These are phyloP conservation scores for Lagorchestes hirsutus DNA, from an alignment of 2,797 vertebrate genomes.

Conservation along the genomic window DNA sequence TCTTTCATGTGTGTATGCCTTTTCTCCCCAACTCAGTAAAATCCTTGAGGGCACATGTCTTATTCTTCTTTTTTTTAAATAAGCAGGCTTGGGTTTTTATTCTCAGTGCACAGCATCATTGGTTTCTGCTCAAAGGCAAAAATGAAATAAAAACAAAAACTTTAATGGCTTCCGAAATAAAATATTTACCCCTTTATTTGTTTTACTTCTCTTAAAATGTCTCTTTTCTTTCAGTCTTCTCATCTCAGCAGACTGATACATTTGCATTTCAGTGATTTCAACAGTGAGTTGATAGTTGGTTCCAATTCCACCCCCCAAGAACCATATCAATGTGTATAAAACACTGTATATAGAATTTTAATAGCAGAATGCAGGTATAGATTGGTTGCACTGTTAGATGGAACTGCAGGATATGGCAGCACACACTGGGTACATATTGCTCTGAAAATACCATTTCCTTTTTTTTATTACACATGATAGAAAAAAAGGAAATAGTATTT, in stretches of 20 bases:
- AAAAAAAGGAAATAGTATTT: not conserved
- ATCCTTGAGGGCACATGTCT: not conserved
- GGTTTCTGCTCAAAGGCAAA: constrained; percentile 82
- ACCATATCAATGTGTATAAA: constrained; percentile 89
- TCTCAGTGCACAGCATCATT: constrained; percentile 79
- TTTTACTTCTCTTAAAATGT: constrained; percentile 55
- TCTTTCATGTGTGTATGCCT: not conserved
- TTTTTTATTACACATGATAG: constrained; percentile 92
- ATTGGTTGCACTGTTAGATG: constrained; percentile 83
- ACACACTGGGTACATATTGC: constrained; percentile 93
- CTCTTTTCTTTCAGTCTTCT: constrained; percentile 50
- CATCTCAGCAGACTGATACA: constrained; percentile 51
- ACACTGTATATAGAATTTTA: constrained; percentile 87
- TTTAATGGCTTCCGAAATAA: constrained; percentile 74
- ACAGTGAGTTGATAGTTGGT: constrained; percentile 76
- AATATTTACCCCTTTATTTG: constrained; percentile 61
- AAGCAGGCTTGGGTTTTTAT: constrained; percentile 83
- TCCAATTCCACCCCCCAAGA: constrained; percentile 76
- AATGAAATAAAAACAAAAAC: constrained; percentile 72
- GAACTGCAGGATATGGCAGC: constrained; percentile 83
- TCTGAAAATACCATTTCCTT: constrained; percentile 91
- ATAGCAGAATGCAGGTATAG: constrained; percentile 87
- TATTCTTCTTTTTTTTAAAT: constrained; percentile 22
- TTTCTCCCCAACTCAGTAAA: not conserved
- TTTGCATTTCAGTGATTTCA: constrained; percentile 71